These are phyloP conservation scores for Loriculus beryllinus DNA, from an alignment of 2,797 vertebrate species.

Conservation along the genomic window DNA sequence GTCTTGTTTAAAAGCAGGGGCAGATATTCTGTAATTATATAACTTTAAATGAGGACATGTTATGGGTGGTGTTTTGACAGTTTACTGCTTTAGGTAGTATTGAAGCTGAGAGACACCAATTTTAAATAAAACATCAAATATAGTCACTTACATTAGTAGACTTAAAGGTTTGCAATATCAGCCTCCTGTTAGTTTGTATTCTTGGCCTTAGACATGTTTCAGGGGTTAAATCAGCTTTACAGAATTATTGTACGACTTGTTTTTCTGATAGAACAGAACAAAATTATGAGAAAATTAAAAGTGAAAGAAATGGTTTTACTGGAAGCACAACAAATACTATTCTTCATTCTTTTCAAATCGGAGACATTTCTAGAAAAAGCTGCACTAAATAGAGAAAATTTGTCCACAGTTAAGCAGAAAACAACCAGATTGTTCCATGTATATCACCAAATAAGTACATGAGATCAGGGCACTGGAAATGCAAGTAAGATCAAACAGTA, in stretches of 20 bases:
- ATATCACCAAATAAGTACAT: not conserved
- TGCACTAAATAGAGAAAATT: not conserved
- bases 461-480: not conserved
- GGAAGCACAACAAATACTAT: not conserved
- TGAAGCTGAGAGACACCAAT: not conserved
- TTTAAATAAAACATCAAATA: slow-evolving; percentile 32
- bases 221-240: not conserved
- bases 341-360: not conserved
- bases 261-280: not conserved
- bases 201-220: not conserved
- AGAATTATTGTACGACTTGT: not conserved
- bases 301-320: not conserved
- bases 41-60: not conserved
- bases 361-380: not conserved
- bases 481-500: not conserved
- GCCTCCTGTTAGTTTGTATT: not conserved
- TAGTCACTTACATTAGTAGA: not conserved
- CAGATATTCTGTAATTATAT: not conserved
- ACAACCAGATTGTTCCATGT: not conserved
- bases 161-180: not conserved
- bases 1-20: not conserved
- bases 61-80: not conserved
- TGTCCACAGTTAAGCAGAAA: not conserved
- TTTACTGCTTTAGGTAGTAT: not conserved
- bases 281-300: not conserved